Percentiles rank a stretch among this genome's conserved stretches.
These are phyloP conservation scores for Gallinago nigripennis DNA, from an alignment of 2,797 vertebrate genomes.

Conservation along the genomic window DNA sequence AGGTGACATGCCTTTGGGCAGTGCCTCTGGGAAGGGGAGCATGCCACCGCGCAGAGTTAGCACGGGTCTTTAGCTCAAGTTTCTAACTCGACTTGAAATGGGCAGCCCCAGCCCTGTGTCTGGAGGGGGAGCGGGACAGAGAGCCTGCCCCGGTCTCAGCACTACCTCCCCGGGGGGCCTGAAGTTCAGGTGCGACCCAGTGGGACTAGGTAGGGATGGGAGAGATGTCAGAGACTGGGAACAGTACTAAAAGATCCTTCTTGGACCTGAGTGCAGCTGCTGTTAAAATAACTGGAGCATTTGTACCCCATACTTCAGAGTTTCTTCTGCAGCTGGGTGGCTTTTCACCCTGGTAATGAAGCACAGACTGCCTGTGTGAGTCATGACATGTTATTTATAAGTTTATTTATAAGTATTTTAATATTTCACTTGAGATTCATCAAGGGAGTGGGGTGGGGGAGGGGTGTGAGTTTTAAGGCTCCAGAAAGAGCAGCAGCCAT, in stretches of 20 bases:
- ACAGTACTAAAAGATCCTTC: neutral
- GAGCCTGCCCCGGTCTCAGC: neutral
- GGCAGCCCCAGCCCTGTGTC: too few species aligned
- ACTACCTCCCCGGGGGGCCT: neutral
- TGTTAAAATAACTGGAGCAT: neutral
- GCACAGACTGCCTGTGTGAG: neutral
- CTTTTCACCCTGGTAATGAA: neutral
- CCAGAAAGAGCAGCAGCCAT: neutral
- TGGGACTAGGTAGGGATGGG: neutral
- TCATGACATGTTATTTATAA: neutral
- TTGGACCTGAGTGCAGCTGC: neutral
- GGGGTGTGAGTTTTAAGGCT: neutral
- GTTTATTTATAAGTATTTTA: neutral
- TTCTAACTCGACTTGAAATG: neutral
- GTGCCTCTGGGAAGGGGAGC: neutral
- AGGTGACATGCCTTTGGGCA: accelerated
- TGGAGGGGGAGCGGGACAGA: accelerated
- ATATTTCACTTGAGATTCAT: neutral
- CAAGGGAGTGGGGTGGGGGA: neutral
- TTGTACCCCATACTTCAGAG: neutral
- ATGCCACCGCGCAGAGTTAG: neutral
- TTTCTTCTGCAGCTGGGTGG: neutral
- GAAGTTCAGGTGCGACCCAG: neutral
- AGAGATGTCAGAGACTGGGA: accelerated
- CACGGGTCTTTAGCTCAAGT: neutral